Conservation (phyloP, 1,140 invertebrate genomes). For the Micrasema minimum region DNA sequence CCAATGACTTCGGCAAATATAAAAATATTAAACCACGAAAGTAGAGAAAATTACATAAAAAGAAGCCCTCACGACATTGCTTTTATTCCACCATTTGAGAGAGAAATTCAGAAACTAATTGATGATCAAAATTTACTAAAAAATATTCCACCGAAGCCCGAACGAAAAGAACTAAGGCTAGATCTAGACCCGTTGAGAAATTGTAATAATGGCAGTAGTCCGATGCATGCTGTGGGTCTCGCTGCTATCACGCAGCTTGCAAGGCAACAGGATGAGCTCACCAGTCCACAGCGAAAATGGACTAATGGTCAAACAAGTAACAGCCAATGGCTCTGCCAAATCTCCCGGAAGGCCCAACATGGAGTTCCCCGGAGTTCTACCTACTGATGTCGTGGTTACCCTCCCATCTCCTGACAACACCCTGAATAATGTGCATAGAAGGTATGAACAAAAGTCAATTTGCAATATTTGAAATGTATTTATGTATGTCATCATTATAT, state of each 20-base stretch:
- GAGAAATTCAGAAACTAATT: conserved; percentile 78
- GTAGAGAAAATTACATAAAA: conserved; percentile 63
- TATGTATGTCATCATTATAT: no score
- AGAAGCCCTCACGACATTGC: conserved; percentile 64
- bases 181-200: conserved; percentile 61
- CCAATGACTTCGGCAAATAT: conserved; percentile 63
- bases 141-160: conserved; percentile 68
- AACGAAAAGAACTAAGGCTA: conserved; percentile 67
- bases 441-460: no score
- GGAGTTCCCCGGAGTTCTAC: conserved; percentile 65
- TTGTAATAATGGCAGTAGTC: conserved; percentile 67
- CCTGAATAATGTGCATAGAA: conserved; percentile 53
- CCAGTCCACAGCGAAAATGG: conserved; percentile 54
- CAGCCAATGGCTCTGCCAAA: conserved; percentile 39
- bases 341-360: conserved; percentile 54
- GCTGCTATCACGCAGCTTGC: conserved; percentile 72
- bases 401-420: conserved; percentile 60
- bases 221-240: conserved; percentile 70
- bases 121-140: conserved; percentile 76
- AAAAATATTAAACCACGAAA: conserved; percentile 65
- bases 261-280: conserved; percentile 56
- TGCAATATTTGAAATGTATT: no score
- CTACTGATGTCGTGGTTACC: conserved; percentile 64
- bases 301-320: conserved; percentile 10
- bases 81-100: conserved; percentile 73